phyloP scores from a whole-genome alignment of 2,113 vertebrate genomes.

The Corythornis vintsioides region DNA sequence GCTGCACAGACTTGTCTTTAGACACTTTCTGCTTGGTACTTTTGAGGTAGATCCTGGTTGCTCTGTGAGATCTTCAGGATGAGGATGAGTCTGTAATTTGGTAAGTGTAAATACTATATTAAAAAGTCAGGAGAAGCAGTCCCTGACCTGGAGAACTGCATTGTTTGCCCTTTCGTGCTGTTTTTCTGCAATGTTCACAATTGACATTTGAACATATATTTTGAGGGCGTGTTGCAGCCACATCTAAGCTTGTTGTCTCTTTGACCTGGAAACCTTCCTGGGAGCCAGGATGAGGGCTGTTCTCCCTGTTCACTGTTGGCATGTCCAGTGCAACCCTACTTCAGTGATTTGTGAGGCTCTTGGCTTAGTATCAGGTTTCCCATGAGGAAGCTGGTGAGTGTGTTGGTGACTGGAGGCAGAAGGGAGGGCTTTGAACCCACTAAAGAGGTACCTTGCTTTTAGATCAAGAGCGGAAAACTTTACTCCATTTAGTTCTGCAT shows the following conservation, averaged over 20 bases:
- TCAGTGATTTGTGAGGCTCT: neutral
- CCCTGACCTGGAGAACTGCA: accelerated
- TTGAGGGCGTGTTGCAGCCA: neutral
- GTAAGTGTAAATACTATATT: neutral
- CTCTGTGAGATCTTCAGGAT: neutral
- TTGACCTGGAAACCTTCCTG: neutral
- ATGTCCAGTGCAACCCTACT: neutral
- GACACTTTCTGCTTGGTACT: neutral
- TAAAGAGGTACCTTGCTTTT: neutral
- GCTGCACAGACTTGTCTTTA: neutral
- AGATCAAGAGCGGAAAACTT: neutral
- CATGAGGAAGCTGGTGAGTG: neutral
- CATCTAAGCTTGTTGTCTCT: neutral
- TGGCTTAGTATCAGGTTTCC: neutral
- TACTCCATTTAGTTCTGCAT: accelerated
- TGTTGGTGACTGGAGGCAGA: neutral
- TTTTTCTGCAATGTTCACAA: neutral
- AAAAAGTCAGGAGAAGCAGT: neutral
- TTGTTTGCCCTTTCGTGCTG: neutral
- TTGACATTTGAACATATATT: neutral
- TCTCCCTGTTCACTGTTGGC: neutral
- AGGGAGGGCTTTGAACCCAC: neutral
- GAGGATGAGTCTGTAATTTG: neutral
- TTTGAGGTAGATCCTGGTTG: neutral
- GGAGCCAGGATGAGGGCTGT: neutral